Evolutionary conservation across 1,140 invertebrate species (phyloP).

Genomic region (Musca vetustissima): DNA sequence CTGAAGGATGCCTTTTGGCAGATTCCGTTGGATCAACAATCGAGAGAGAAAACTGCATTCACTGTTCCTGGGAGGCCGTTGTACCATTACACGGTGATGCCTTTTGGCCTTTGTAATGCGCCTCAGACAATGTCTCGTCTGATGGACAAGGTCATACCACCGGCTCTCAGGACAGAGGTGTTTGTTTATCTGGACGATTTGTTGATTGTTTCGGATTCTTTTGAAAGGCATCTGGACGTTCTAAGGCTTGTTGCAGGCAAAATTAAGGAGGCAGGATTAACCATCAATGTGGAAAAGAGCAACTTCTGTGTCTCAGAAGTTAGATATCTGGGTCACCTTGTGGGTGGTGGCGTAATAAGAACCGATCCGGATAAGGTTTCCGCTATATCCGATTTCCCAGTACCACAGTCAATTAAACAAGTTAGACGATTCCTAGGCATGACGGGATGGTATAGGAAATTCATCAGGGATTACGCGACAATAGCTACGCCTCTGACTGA

Average conservation of each 20-base stretch:
- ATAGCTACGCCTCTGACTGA: background rate
- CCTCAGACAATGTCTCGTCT: conserved; percentile 7
- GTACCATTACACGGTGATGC: conserved; percentile 19
- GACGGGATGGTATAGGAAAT: background rate
- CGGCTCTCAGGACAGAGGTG: background rate
- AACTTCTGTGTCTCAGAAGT: no score
- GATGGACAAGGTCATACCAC: conserved; percentile 15
- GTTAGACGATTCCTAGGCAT: background rate
- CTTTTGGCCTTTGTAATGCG: conserved; percentile 16
- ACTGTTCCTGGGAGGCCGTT: conserved; percentile 18
- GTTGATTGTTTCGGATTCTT: no score
- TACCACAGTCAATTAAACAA: background rate
- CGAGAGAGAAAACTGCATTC: conserved; percentile 21
- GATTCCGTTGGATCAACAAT: conserved; percentile 2
- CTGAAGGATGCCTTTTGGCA: conserved; percentile 26
- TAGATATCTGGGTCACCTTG: no score
- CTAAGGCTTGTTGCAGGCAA: no score
- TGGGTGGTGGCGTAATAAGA: no score
- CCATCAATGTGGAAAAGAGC: no score
- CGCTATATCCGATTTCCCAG: background rate
- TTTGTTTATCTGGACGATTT: no score
- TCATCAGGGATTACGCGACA: background rate
- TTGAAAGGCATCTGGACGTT: no score
- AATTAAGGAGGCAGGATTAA: no score
- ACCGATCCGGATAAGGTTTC: background rate